Conservation (phyloP, 2,797 vertebrate genomes). For the Chelmon rostratus region DNA sequence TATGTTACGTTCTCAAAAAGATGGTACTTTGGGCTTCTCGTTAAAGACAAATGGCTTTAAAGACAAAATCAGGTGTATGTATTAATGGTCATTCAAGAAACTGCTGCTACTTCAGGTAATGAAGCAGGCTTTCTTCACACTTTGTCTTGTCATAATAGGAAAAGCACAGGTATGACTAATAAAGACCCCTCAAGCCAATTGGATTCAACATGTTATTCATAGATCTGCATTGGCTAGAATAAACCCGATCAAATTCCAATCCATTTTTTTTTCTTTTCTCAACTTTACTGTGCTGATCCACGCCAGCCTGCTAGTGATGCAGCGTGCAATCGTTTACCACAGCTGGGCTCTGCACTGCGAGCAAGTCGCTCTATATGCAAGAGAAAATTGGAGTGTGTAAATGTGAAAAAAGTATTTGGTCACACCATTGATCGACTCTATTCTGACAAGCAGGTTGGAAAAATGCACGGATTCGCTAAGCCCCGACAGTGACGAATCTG, state of each 20-base stretch:
- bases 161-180: not conserved
- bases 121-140: not conserved
- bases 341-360: not conserved
- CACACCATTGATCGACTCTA: not conserved
- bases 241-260: not conserved
- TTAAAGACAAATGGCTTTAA: too few species aligned
- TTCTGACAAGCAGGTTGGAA: not conserved
- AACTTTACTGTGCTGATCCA: not conserved
- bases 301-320: not conserved
- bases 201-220: not conserved
- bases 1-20: too few species aligned
- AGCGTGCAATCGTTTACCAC: not conserved
- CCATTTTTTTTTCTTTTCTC: not conserved
- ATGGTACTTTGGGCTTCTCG: too few species aligned
- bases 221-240: not conserved
- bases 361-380: not conserved
- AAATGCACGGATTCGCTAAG: not conserved
- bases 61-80: not conserved
- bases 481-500: not conserved
- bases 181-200: not conserved
- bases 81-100: not conserved
- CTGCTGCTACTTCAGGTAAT: not conserved
- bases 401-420: not conserved
- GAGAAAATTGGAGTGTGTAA: not conserved
- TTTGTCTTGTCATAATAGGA: not conserved